Conservation (phyloP, 2,113 vertebrate species). For the Smithornis capensis region DNA sequence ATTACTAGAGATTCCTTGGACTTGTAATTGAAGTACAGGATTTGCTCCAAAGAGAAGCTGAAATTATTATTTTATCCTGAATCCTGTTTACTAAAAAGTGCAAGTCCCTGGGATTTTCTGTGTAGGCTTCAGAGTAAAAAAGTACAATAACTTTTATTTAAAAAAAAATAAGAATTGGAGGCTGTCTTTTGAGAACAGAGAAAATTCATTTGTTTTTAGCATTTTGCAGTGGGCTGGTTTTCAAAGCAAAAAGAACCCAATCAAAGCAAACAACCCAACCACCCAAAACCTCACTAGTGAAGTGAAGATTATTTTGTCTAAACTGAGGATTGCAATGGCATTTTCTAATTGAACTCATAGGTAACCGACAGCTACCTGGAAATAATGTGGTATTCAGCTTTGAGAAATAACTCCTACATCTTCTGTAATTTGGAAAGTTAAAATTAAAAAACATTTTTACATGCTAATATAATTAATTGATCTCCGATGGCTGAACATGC, state of each 20-base stretch:
- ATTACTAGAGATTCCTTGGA: not conserved
- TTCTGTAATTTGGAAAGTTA: not conserved
- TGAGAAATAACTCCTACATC: not conserved
- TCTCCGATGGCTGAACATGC: not conserved
- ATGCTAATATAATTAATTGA: not conserved
- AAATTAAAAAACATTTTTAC: not conserved
- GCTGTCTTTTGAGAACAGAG: not conserved
- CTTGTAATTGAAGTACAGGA: not conserved
- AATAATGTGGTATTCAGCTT: not conserved
- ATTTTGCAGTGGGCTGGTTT: not conserved
- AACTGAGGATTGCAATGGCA: not conserved
- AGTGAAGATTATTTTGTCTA: not conserved
- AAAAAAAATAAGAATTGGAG: not conserved
- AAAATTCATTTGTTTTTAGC: not conserved
- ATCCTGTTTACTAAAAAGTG: not conserved
- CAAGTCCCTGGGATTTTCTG: not conserved
- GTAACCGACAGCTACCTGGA: not conserved
- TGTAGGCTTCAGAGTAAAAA: not conserved
- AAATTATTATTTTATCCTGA: not conserved
- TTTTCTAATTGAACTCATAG: not conserved
- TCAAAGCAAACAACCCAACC: accelerated
- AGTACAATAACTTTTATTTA: not conserved
- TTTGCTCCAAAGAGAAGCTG: not conserved
- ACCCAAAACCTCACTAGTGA: not conserved
- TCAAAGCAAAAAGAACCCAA: not conserved